phyloP scores from a whole-genome alignment of 2,888 invertebrate genomes.

The Phengaris alcon region DNA sequence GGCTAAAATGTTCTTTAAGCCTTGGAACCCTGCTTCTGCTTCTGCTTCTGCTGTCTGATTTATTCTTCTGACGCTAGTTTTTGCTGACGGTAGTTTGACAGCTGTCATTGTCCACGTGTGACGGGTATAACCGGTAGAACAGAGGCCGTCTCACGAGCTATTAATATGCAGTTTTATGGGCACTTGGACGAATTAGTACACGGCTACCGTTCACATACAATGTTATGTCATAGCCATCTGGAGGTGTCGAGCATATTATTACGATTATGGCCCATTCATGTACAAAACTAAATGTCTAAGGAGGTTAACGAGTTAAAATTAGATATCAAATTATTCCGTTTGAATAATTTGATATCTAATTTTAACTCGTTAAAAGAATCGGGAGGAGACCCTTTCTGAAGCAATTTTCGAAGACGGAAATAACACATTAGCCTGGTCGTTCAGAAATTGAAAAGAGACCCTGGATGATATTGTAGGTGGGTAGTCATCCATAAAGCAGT shows the following conservation, averaged over 20 bases:
- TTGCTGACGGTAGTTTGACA: neutral
- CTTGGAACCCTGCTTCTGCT: too few species aligned
- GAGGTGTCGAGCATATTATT: neutral
- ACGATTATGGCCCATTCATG: conserved; percentile 3
- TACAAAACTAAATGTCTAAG: neutral
- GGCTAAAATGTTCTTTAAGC: too few species aligned
- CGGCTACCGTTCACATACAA: conserved; percentile 22
- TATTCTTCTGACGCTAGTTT: neutral
- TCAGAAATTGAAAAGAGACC: too few species aligned
- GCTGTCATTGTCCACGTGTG: conserved; percentile 11
- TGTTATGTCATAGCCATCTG: conserved; percentile 17
- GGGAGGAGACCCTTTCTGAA: too few species aligned
- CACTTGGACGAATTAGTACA: conserved; percentile 31
- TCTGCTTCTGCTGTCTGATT: too few species aligned
- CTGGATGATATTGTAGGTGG: too few species aligned
- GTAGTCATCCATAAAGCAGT: too few species aligned
- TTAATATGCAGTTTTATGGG: conserved; percentile 21
- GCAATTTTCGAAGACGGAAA: too few species aligned
- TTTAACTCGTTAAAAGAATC: too few species aligned
- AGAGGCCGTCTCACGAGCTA: conserved; percentile 20
- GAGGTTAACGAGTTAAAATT: neutral
- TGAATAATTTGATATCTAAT: too few species aligned
- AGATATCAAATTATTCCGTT: neutral
- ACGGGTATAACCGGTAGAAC: conserved; percentile 2
- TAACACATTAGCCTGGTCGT: too few species aligned